Evolutionary conservation across 1,140 invertebrate species (phyloP), one percentile per base, ranked within the genome.

Genomic region (Eurosta solidaginis): DNA sequence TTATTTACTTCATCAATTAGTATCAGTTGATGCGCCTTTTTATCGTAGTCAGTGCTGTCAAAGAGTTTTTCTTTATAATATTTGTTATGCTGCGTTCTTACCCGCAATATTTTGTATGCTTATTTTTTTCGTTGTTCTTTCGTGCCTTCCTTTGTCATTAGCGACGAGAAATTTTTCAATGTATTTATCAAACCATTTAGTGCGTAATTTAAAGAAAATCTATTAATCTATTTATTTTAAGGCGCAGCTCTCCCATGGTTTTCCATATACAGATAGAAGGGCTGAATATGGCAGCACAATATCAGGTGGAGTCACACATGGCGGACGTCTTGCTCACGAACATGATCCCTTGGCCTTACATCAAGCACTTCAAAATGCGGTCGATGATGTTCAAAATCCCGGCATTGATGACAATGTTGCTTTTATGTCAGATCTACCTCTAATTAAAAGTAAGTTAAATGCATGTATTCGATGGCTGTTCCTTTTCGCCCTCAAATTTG

Each of bases 341-440:
- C 92, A 92, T 82, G 92, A 92, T 77, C 89, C 92, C 59, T 84
- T 92, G 27, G 91, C 92, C 3, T 83, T 92, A 40, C 92, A 93
- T 81, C 92, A 93, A 84, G 92, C 92, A 5, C 83, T 93, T 22
- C 91, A 92, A 79, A 91, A 91, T 79, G 91, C 92, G 3, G 92
- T 95, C 42, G 94, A 95, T 82, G 93, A 94, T 83, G 91, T 90
- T 63, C 91, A 94, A 93, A 94, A 94, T 88, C 92, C 93, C 80
- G 94, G 93, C 80, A 92, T 96, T 84, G 95, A 96, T 86, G 94
- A 96, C 83, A 93, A 92, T 81, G 92, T 92, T 77, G 93, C 93
- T 22, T 96, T 96, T 88, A 96, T 96, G 91, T 94, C 94, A 80
- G 94, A 96, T 84, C 89, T 96, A 86, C 94, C 95, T 80, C 90